Evolutionary conservation across 2,888 invertebrate species (phyloP).

Genomic region (Eutolmus rufibarbis): DNA sequence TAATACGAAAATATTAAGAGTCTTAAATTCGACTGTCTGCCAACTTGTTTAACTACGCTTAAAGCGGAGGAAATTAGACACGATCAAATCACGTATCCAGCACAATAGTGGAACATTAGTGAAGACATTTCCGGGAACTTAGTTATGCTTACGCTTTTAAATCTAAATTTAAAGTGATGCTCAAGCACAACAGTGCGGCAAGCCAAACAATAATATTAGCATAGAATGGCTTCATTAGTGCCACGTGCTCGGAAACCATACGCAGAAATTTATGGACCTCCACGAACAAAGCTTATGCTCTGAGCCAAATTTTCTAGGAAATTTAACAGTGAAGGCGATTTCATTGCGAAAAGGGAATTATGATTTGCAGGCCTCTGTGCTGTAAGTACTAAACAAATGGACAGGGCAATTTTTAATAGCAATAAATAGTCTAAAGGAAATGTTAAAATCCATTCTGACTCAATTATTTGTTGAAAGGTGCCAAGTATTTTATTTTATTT

Average conservation of each 20-base stretch:
- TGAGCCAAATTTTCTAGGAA: not conserved
- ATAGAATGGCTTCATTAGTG: slow-evolving; percentile 16
- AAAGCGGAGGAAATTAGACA: not conserved
- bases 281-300: not conserved
- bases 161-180: slow-evolving; percentile 10
- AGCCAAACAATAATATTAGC: slow-evolving; percentile 19
- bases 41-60: not conserved
- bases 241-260: not conserved
- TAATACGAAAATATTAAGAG: no score
- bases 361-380: not conserved
- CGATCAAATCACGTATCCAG: not conserved
- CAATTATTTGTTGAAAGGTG: not conserved
- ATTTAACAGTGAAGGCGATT: not conserved
- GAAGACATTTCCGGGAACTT: not conserved
- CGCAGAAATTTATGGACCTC: not conserved
- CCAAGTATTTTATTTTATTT: no score
- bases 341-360: not conserved
- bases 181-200: not conserved
- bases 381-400: not conserved
- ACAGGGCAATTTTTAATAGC: not conserved
- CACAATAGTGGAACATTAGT: not conserved
- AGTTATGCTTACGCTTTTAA: not conserved
- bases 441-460: not conserved
- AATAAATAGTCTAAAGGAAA: not conserved
- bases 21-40: not conserved